Evolutionary conservation across 1,140 invertebrate species (phyloP), one percentile per base, ranked within the genome.

Genomic region (Sminthurides bifidus): DNA sequence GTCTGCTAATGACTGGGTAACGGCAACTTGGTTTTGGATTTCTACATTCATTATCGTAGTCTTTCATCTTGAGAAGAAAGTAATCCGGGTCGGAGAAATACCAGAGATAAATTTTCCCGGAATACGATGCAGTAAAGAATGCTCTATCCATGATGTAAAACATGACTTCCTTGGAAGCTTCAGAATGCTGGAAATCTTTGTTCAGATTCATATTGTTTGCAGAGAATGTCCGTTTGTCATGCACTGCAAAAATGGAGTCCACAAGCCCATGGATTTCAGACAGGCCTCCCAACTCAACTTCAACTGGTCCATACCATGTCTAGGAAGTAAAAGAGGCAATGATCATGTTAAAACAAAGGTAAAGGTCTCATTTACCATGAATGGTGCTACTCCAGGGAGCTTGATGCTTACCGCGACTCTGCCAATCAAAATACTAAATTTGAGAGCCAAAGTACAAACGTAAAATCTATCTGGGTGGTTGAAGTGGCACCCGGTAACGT

Each of bases 391-490:
- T 51, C 5, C 23, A 6, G 10, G 8, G 10, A 4, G 19, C 17
- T 49, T n/a, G 19, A 30, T 37, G 24, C 52, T 56, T 56, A 50
- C 54, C 3, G 44, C 54, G 2, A 40, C 46, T 50, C 35, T 35
- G 37, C 54, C 54, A 14, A 35, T 23, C 8, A 56, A 12, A 2
- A 49, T 10, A n/a, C 33, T 26, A 2, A 10, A 23, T 12, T 30
- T 46, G 8, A 29, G n/a, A 10, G 14, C n/a, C 6, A 19, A 33
- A 5, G 12, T 50, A 35, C 54, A 56, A 2, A 56, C 24, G 31
- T 26, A 56, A 15, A 38, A 38, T 26, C 41, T 41, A 21, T 56
- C 54, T 8, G 54, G 54, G 41, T 56, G 54, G 38, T 56, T 56
- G 44, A 56, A 56, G 30, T 45, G 44, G 27, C 53, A 55, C 10